A percentile compares a stretch with the other conserved stretches of the same genome.
Evolutionary conservation across 2,113 vertebrate genomes (phyloP).

Genomic region (Rhegmatorhina hoffmannsi): DNA sequence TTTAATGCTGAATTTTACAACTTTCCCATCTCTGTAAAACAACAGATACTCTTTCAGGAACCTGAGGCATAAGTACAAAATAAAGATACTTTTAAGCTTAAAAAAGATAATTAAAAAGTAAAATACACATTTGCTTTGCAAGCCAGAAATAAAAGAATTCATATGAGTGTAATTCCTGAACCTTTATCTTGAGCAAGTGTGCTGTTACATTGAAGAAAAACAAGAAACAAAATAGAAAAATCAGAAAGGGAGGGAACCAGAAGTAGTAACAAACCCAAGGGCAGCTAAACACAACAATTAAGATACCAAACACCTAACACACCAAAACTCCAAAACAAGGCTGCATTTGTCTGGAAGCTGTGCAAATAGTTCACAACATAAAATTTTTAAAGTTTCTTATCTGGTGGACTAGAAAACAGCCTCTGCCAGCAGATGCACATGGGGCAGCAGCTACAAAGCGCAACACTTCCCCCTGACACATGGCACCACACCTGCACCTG

Average conservation of each 20-base stretch:
- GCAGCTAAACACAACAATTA: background rate
- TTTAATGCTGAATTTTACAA: background rate
- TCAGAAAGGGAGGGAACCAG: background rate
- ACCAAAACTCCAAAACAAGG: background rate
- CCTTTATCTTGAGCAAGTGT: background rate
- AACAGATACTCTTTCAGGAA: background rate
- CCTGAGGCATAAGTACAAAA: background rate
- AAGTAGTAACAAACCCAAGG: background rate
- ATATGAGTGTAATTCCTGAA: background rate
- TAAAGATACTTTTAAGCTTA: background rate
- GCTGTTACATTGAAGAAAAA: background rate
- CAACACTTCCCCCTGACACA: fast-evolving
- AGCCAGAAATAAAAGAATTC: background rate
- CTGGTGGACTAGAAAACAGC: background rate
- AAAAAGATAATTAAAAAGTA: background rate
- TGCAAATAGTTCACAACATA: background rate
- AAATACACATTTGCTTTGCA: background rate
- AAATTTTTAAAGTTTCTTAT: background rate
- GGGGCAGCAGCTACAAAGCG: background rate
- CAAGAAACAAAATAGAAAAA: background rate
- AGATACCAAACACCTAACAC: background rate
- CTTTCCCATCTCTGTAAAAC: background rate
- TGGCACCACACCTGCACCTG: fast-evolving
- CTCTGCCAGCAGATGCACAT: background rate
- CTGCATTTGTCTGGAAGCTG: background rate